Percentiles rank a stretch among this genome's conserved stretches.
Conservation (phyloP, 37 sponge, comb jelly and placozoan species). For the Oopsacas minuta region DNA sequence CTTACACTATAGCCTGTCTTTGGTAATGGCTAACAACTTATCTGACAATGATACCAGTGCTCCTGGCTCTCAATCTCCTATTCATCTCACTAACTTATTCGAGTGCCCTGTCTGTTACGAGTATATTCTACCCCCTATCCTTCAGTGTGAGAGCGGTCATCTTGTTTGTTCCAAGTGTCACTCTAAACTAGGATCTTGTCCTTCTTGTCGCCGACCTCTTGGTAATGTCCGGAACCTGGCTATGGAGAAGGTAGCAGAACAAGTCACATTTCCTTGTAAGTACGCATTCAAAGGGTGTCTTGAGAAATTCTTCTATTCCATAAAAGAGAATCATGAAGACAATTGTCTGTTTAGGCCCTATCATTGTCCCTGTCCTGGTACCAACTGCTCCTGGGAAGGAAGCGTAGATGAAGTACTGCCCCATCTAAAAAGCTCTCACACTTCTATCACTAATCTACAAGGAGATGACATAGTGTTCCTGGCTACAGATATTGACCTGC, state of each 20-base stretch:
- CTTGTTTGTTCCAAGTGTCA: conserved; percentile 78
- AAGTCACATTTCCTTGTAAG: conserved; percentile 77
- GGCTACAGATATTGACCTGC: conserved; percentile 85
- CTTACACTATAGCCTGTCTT: background rate
- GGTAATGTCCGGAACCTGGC: conserved; percentile 78
- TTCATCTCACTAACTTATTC: conserved; percentile 64
- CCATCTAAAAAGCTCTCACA: conserved; percentile 67
- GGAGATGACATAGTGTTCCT: conserved; percentile 97
- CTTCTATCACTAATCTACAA: conserved; percentile 79
- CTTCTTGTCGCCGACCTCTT: conserved; percentile 75
- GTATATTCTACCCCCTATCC: conserved; percentile 91
- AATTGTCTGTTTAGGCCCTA: conserved; percentile 79
- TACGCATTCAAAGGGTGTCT: conserved; percentile 63
- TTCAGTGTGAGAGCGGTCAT: conserved; percentile 94
- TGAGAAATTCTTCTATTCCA: conserved; percentile 46
- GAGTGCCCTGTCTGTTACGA: conserved; percentile 98
- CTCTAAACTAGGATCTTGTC: conserved; percentile 72
- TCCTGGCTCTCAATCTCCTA: conserved; percentile 18
- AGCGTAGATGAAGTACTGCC: conserved; percentile 57
- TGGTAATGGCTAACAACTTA: background rate
- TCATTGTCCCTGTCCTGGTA: conserved; percentile 86
- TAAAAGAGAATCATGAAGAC: conserved; percentile 76
- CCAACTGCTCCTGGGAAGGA: conserved; percentile 84
- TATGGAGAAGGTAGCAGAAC: conserved; percentile 93
- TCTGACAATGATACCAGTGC: conserved; percentile 1